Base-by-base conservation (phyloP, 2,888 invertebrate species). In the Drosophila kambysellisi region DNA sequence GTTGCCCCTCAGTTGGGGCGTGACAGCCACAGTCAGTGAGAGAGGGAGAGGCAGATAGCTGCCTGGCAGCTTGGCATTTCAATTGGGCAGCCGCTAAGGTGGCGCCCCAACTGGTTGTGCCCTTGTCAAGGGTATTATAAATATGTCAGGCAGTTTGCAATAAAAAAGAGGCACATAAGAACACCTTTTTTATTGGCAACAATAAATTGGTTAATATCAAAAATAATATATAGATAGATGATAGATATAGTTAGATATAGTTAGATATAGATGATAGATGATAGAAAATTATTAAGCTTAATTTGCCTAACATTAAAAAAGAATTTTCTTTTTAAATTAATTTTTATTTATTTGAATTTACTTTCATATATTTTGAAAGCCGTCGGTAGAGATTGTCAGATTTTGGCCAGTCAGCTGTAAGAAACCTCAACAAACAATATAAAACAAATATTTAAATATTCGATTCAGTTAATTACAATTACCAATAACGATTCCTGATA, bases 41-140 rank as follows among this genome's bases (percentile, higher is more conserved):
- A 9, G 51, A 6, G 52, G 33, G 4, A 4, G 29, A 39, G 39
- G 37, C 11, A 32, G 43, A 6, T 30, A n/a, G 30, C 57, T 57
- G 74, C 60, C 66, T 33, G 69, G 51, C 66, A 43, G 57, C 70
- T 81, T 88, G 76, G 81, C 80, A 78, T 87, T 82, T 83, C 85
- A 87, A 89, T 80, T 83, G 88, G 83, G 74, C 75, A 74, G 52
- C 64, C 25, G 65, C 70, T 70, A 73, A 87, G 83, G 91, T 90
- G 89, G 89, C 89, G 89, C 89, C 91, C 91, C 82, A 74, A 83
- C 78, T 80, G 74, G 83, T 74, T 56, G 4, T 56, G 29, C 56
- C 29, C 56, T 56, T 39, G 4, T n/a, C 2, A 12, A 39, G 39
- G 9, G n/a, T 30, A 39, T 30, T 39, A 4, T 2, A 39, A n/a